phyloP scores from a whole-genome alignment of 2,113 vertebrate species.

The Scomber colias region DNA sequence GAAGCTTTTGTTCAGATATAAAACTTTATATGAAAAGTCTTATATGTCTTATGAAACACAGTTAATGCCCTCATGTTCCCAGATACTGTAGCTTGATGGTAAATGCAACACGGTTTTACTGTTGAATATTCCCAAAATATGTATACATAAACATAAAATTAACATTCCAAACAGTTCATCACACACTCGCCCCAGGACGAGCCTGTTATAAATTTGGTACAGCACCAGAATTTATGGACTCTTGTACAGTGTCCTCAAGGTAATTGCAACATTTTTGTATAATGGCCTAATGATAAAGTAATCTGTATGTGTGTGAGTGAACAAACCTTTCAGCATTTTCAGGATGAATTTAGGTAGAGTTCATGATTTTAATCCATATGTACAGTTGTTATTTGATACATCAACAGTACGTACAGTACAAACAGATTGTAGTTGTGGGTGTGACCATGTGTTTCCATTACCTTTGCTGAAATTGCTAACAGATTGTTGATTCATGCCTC shows the following conservation, averaged over 20 bases:
- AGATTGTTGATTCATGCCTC: conserved; percentile 41
- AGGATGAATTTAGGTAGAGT: not conserved
- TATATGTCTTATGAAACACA: conserved; percentile 39
- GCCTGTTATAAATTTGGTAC: not conserved
- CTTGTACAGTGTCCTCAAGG: not conserved
- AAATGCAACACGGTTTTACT: not conserved
- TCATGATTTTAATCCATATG: not conserved
- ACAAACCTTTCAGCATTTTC: too few relatives aligned
- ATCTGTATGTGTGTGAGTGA: too few relatives aligned
- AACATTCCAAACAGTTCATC: conserved; percentile 1
- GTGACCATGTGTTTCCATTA: conserved; percentile 62
- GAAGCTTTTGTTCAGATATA: conserved; percentile 66
- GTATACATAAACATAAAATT: conserved; percentile 7
- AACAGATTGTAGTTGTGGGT: conserved; percentile 45
- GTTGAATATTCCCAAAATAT: conserved; percentile 26
- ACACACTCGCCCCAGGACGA: not conserved
- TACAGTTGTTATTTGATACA: conserved; percentile 13
- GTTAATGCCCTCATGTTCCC: conserved; percentile 8
- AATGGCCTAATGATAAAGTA: too few relatives aligned
- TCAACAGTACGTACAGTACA: conserved; percentile 48
- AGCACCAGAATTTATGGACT: conserved; percentile 7
- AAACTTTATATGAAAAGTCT: conserved; percentile 52
- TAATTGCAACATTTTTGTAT: too few relatives aligned
- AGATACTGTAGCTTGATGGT: conserved; percentile 7
- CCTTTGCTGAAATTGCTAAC: conserved; percentile 51